phyloP scores from a whole-genome alignment of 2,888 invertebrate genomes.

The Rhagonycha fulva region DNA sequence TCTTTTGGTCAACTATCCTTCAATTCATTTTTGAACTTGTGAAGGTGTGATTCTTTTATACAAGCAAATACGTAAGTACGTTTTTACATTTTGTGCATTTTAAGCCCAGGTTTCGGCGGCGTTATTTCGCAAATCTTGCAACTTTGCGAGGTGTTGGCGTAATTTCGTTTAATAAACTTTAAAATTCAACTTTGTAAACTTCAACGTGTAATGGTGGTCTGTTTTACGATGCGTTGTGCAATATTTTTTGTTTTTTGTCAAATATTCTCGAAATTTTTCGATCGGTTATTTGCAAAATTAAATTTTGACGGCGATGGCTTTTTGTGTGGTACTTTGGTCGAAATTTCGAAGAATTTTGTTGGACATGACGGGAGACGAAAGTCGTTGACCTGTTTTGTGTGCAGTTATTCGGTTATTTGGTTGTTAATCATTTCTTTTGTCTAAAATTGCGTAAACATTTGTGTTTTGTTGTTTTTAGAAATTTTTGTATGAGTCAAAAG shows the following conservation, averaged over 20 bases:
- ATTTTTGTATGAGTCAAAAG: conserved; percentile 99
- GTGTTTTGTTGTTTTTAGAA: conserved; percentile 44
- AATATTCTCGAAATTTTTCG: neutral
- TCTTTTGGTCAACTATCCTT: conserved; percentile 40
- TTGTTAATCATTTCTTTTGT: conserved; percentile 16
- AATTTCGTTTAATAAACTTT: neutral
- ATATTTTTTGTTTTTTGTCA: conserved; percentile 17
- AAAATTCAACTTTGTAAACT: conserved; percentile 8
- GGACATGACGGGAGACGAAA: conserved; percentile 6
- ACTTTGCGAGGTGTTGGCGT: neutral
- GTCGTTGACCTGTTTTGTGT: conserved; percentile 27
- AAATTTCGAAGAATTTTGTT: neutral
- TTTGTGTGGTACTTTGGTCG: neutral
- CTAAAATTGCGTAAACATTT: conserved; percentile 1
- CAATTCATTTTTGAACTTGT: conserved; percentile 47
- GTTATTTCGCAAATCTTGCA: neutral
- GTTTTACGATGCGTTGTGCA: conserved; percentile 26
- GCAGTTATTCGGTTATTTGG: conserved; percentile 19
- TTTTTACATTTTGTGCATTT: neutral
- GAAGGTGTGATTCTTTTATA: conserved; percentile 54
- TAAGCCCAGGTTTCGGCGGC: neutral
- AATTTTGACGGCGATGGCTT: neutral
- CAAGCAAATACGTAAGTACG: conserved; percentile 56
- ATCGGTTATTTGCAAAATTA: neutral
- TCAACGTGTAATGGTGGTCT: conserved; percentile 25